Evolutionary conservation across 2,888 invertebrate species (phyloP).

Genomic region (Drosophila kanekoi): DNA sequence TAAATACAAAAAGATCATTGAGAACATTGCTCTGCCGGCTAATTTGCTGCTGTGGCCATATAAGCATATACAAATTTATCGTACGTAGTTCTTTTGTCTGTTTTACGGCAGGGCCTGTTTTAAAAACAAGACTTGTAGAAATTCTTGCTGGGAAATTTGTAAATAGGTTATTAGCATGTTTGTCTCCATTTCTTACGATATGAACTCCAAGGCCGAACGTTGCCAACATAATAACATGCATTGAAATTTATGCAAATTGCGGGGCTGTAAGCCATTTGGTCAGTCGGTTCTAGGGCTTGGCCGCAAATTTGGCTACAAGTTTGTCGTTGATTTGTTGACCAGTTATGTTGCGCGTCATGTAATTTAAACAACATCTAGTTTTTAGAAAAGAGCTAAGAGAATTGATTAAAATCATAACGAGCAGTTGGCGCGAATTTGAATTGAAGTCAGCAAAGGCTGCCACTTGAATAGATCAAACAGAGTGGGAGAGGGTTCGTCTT

Average conservation of each 20-base stretch:
- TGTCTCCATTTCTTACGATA: slow-evolving; percentile 72
- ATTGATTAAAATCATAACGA: slow-evolving; percentile 21
- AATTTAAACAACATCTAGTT: slow-evolving; percentile 28
- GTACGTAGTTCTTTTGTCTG: slow-evolving; percentile 29
- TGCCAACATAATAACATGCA: slow-evolving; percentile 73
- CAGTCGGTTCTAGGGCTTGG: slow-evolving; percentile 24
- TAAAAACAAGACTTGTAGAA: slow-evolving; percentile 59
- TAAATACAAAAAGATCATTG: slow-evolving; percentile 69
- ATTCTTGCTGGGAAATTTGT: slow-evolving; percentile 77
- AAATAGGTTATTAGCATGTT: slow-evolving; percentile 80
- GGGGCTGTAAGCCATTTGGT: slow-evolving; percentile 53
- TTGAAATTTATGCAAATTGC: slow-evolving; percentile 73
- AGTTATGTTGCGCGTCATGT: slow-evolving; percentile 15
- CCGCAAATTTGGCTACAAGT: slow-evolving; percentile 53
- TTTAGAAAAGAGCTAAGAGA: slow-evolving; percentile 3
- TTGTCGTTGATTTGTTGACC: slow-evolving; percentile 47
- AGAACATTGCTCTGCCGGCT: slow-evolving; percentile 71
- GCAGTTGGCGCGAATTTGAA: not conserved
- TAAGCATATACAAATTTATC: no score
- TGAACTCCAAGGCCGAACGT: slow-evolving; percentile 69
- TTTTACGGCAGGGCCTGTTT: slow-evolving; percentile 25
- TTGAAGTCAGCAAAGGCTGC: not conserved
- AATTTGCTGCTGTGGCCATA: slow-evolving; percentile 63
- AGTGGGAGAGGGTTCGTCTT: no score
- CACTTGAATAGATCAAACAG: no score